phyloP scores from a whole-genome alignment of 2,113 vertebrate genomes.

The Butorides virescens region DNA sequence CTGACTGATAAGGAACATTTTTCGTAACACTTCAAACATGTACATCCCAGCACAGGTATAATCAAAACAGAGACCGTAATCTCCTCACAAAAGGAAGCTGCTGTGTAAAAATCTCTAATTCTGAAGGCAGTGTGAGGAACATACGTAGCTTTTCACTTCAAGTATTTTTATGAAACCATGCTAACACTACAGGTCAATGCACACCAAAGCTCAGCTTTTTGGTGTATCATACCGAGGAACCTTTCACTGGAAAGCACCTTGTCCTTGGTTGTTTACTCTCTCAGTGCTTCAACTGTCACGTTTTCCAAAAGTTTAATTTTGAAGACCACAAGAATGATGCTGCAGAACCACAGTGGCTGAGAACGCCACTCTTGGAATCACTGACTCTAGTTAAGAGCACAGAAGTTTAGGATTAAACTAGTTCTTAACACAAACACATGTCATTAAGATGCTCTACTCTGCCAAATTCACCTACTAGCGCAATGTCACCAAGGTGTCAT shows the following conservation, averaged over 20 bases:
- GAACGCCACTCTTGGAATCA: neutral
- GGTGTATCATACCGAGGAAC: neutral
- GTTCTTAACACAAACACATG: neutral
- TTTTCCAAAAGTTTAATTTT: neutral
- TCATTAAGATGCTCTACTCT: neutral
- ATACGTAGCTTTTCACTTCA: neutral
- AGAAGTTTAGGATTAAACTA: neutral
- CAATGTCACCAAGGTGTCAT: neutral
- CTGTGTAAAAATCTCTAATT: neutral
- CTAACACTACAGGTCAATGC: neutral
- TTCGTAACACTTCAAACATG: neutral
- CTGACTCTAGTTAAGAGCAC: neutral
- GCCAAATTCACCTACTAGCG: neutral
- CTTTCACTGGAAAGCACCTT: neutral
- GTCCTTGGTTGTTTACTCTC: neutral
- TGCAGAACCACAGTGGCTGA: neutral
- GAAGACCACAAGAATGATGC: neutral
- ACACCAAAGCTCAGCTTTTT: neutral
- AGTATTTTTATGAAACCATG: neutral
- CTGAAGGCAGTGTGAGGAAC: neutral
- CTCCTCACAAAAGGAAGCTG: neutral
- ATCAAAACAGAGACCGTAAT: neutral
- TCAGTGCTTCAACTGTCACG: neutral
- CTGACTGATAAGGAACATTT: neutral
- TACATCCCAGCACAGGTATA: neutral